Base-by-base conservation (phyloP, 2,797 vertebrate species). In the Helarctos malayanus region DNA sequence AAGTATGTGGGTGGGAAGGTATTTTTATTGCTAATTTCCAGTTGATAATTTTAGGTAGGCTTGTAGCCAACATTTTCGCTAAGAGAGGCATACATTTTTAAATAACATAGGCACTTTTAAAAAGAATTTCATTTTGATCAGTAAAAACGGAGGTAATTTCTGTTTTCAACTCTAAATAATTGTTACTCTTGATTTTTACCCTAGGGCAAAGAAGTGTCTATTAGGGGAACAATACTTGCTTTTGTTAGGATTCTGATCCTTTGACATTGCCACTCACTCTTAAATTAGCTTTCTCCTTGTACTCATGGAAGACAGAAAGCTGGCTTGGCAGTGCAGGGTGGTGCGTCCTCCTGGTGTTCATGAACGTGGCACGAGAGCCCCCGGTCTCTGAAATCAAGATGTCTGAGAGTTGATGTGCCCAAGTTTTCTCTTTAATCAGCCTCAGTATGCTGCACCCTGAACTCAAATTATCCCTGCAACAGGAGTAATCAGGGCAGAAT, bases 381-480 rank as follows among this genome's bases (percentile, higher is more conserved):
- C 52, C 25, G 23, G 2, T 81, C 61, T 88, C 86, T 61, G 16
- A 89, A 84, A 88, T 93, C 97, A 93, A 93, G 91, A 81, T 35
- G 59, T 89, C 89, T 96, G 41, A 52, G 83, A 54, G 80, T 79
- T 41, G 49, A 84, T 87, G 59, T 63, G 80, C 80, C 94, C 89
- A 92, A 91, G 59, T 82, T 84, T 59, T 92, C 86, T 81, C 92
- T 96, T 89, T 94, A 97, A 93, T 97, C 97, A 95, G 80, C 65
- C 73, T 41, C n/a, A 29, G 56, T 93, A 21, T 57, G 68, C 47
- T 4, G 29, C 6, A 25, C 75, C 86, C 35, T 32, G 93, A 93
- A 69, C 91, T 94, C 89, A 93, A 91, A 95, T 94, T 84, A 97
- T 93, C 91, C 49, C 47, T 59, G 65, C 38, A 95, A 49, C 61